A percentile compares a stretch with the other conserved stretches of the same genome.
Evolutionary conservation across 35 echinoderm and acorn worm genomes (phyloP).

Genomic region (Hemicentrotus pulcherrimus): DNA sequence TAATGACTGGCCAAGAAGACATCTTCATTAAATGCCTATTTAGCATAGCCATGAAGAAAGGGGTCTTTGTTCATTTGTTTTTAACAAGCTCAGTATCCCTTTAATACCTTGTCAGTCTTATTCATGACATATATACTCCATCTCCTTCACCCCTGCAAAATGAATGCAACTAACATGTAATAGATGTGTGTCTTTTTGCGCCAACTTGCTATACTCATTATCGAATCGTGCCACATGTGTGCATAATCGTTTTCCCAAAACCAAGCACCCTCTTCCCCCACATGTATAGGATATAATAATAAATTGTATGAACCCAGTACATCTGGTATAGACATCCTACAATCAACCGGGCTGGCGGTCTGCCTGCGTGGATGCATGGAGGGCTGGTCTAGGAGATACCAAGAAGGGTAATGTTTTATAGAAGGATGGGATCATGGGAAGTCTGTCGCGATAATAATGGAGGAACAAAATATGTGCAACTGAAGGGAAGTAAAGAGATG

Average conservation of each 20-base stretch:
- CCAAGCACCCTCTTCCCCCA: not conserved
- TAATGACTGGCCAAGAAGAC: too few species aligned
- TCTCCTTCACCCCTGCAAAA: not conserved
- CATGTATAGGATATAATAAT: not conserved
- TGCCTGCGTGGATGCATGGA: not conserved
- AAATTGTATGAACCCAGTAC: not conserved
- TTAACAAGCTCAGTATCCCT: not conserved
- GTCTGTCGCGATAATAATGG: too few species aligned
- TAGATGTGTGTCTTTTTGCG: constrained; percentile 16
- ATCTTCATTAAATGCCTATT: too few species aligned
- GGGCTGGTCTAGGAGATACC: not conserved
- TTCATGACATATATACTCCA: not conserved
- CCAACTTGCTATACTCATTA: constrained; percentile 18
- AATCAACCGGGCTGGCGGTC: too few species aligned
- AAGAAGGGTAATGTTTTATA: not conserved
- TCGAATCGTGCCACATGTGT: not conserved
- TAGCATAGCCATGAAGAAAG: not conserved
- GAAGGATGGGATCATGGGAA: not conserved
- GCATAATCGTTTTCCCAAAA: constrained; percentile 15
- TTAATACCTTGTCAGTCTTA: not conserved
- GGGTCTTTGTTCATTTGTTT: not conserved
- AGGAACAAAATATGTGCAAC: too few species aligned
- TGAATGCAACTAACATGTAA: not conserved
- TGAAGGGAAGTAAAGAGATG: not conserved
- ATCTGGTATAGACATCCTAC: not conserved